phyloP scores from a whole-genome alignment of 2,113 vertebrate genomes.

The Malurus alboscapulatus region DNA sequence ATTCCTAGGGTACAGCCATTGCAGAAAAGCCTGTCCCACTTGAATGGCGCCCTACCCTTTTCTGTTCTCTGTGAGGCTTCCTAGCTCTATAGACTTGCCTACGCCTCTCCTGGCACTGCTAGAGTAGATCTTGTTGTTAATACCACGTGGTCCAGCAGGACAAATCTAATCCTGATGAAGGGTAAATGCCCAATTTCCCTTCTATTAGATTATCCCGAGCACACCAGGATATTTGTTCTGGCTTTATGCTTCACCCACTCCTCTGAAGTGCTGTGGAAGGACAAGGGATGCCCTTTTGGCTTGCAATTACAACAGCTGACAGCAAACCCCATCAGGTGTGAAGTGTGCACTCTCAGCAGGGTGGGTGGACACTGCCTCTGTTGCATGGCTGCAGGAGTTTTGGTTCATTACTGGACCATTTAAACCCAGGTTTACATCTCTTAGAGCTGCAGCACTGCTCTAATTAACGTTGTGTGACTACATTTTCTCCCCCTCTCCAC shows the following conservation, averaged over 20 bases:
- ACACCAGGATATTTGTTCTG: not conserved
- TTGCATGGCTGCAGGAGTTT: not conserved
- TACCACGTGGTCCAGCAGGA: not conserved
- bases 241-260: not conserved
- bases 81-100: not conserved
- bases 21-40: not conserved
- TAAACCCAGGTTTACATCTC: not conserved
- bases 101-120: not conserved
- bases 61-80: not conserved
- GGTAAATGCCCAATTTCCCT: not conserved
- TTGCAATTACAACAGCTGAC: not conserved
- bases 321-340: not conserved
- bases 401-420: not conserved
- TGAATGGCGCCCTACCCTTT: not conserved
- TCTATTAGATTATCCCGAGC: not conserved
- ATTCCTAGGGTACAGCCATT: not conserved
- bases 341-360: not conserved
- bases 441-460: not conserved
- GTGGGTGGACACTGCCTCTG: not conserved
- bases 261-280: not conserved
- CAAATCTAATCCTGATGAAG: not conserved
- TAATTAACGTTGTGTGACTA: not conserved
- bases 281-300: rapidly evolving
- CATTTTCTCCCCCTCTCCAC: not conserved
- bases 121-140: not conserved